Evolutionary conservation across 1,140 invertebrate species (phyloP), one percentile per base, ranked within the genome.

Genomic region (Musca vetustissima): DNA sequence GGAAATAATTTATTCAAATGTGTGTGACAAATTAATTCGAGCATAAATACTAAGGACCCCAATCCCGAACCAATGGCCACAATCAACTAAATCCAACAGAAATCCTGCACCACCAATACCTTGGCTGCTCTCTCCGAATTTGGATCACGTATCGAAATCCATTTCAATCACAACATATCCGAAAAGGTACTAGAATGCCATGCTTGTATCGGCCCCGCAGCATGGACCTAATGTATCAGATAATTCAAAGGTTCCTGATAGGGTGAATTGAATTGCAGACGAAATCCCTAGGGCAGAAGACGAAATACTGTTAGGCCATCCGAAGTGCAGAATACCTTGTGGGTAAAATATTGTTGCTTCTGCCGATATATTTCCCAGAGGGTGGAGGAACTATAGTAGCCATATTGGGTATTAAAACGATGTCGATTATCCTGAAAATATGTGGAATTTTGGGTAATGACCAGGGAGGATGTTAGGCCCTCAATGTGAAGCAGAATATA

Each of bases 321-420:
- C 32, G 36, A n/a, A 24, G 19, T n/a, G 0, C 76, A 71, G 61
- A 78, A 78, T 6, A 67, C 8, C 0, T 70, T 53, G 0, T 50
- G 22, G 0, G 55, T 47, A 28, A 74, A 50, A 15, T 67, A 66
- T 14, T 57, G 52, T 14, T 74, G 73, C 17, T 75, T 74, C 0
- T 67, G 36, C n/a, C 69, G 11, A 4, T 75, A 67, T 0, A 76
- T 28, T 9, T 74, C 71, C 66, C 66, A 67, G 4, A 55, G 28
- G 11, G 24, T 15, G 8, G 50, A 19, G 2, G 49, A 28, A 14
- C 25, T 7, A 3, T n/a, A 19, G 53, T 67, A 67, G 14, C 49
- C 66, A 66, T 66, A 66, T 3, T 19, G n/a, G 1, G 17, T 36
- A 19, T 61, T 61, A 2, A 61, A 61, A 21, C 6, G 9, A 19